Evolutionary conservation across 2,888 invertebrate genomes (phyloP).

Genomic region (Masnerella sp.): DNA sequence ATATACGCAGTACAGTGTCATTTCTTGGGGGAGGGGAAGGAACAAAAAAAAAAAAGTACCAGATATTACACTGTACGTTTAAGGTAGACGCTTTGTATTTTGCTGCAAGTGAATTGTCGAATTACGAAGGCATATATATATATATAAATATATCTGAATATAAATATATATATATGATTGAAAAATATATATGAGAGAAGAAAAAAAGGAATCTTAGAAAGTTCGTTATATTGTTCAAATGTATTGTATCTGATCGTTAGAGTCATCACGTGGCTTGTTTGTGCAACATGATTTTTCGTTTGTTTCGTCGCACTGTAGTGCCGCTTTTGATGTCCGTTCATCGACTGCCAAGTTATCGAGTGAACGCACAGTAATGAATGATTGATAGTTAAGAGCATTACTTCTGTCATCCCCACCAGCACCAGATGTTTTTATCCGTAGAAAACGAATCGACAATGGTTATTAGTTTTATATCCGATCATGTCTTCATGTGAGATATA

Average conservation of each 20-base stretch:
- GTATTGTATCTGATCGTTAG: conserved; percentile 50
- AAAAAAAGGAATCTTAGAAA: conserved; percentile 24
- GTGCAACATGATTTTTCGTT: conserved; percentile 33
- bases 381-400: conserved; percentile 44
- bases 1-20: conserved; percentile 21
- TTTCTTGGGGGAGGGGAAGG: conserved; percentile 1
- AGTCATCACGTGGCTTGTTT: conserved; percentile 46
- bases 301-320: conserved; percentile 42
- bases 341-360: conserved; percentile 32
- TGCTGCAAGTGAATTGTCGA: conserved; percentile 56
- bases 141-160: conserved; percentile 16
- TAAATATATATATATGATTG: conserved; percentile 28
- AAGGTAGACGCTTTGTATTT: conserved; percentile 52
- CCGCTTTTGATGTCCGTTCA: conserved; percentile 51
- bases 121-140: conserved; percentile 28
- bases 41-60: conserved; percentile 3
- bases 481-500: conserved; percentile 54
- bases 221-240: conserved; percentile 53
- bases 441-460: conserved; percentile 32
- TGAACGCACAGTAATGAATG: conserved; percentile 40
- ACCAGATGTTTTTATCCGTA: conserved; percentile 47
- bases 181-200: conserved; percentile 21
- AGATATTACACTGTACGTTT: conserved; percentile 14
- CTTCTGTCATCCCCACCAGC: conserved; percentile 27
- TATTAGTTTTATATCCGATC: conserved; percentile 57